Base-by-base conservation (phyloP, 2,797 vertebrate genomes). In the Peromyscus melanophrys region DNA sequence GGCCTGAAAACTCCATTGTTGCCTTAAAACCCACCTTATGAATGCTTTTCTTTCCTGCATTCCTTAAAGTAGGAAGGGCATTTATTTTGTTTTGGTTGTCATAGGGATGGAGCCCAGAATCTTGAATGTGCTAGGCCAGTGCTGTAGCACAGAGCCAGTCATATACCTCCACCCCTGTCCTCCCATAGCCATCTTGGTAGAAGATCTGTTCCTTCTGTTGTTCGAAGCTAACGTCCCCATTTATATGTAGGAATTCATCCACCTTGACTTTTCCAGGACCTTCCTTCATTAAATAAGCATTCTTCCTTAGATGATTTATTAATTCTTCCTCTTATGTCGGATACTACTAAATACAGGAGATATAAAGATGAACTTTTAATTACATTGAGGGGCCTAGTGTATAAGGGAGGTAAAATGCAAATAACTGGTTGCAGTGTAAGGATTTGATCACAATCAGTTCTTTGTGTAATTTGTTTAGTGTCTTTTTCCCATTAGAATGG, bases 261-360 rank as follows among this genome's bases (percentile, higher is more conserved):
- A 87, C 43, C 52, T 69, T 57, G 59, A 86, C 65, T 94, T 87
- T 29, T 75, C 43, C 5, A 59, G 71, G 55, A 84, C 63, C 23
- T 82, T 31, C 46, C 46, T 86, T 90, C 69, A 17, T 88, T 77
- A 87, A 88, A 29, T 88, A 78, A 91, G 43, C 55, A 65, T 90
- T 57, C 7, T 21, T 93, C 63, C 40, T 91, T 91, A 92, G 63
- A 80, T 40, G 77, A 80, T 29, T 89, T 80, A 73, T 78, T 90
- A 93, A 31, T 65, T 83, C 77, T 27, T n/a, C 75, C 27, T 69
- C 76, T 87, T 87, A 61, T 69, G 25, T n/a, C 11, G 73, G 65
- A 52, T 37, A n/a, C 46, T 92, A 40, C 63, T 81, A n/a, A 93
- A 84, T 83, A 17, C 69, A 81, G 55, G 61, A 78, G 13, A 63